Conservation (phyloP, 1,140 invertebrate species). For the Cotesia vestalis region DNA sequence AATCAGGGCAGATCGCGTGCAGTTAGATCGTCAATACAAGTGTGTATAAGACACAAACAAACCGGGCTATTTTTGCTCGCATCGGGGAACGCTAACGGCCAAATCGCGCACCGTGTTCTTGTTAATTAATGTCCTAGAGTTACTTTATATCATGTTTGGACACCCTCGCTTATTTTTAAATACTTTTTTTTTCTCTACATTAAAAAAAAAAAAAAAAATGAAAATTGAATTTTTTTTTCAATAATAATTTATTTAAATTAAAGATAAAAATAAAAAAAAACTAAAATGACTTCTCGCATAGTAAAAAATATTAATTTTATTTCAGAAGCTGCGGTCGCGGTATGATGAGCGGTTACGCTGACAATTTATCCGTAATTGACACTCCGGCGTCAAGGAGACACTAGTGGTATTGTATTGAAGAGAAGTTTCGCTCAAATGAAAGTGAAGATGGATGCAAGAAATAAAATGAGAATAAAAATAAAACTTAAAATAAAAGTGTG, state of each 20-base stretch:
- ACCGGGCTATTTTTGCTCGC: constrained; percentile 9
- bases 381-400: constrained; percentile 25
- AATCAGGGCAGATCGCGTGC: constrained; percentile 53
- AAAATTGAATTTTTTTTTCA: constrained; percentile 1
- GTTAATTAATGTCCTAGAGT: constrained; percentile 55
- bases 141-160: constrained; percentile 37
- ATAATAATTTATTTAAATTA: constrained; percentile 18
- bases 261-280: too few relatives aligned
- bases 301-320: neutral
- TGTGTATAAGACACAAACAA: constrained; percentile 5
- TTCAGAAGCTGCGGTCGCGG: constrained; percentile 18
- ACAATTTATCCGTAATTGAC: constrained; percentile 13
- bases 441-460: neutral
- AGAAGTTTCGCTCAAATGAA: neutral
- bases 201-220: neutral
- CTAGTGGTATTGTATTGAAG: constrained; percentile 1
- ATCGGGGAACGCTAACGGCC: constrained; percentile 25
- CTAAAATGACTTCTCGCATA: too few relatives aligned
- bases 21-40: constrained; percentile 43
- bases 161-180: neutral
- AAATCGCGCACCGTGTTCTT: constrained; percentile 45
- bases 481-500: too few relatives aligned
- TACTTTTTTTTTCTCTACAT: neutral
- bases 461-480: too few relatives aligned
- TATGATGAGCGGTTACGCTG: constrained; percentile 3